A percentile compares a stretch with the other conserved stretches of the same genome.
phyloP scores from a whole-genome alignment of 1,140 invertebrate species.

The Prorops nasuta region DNA sequence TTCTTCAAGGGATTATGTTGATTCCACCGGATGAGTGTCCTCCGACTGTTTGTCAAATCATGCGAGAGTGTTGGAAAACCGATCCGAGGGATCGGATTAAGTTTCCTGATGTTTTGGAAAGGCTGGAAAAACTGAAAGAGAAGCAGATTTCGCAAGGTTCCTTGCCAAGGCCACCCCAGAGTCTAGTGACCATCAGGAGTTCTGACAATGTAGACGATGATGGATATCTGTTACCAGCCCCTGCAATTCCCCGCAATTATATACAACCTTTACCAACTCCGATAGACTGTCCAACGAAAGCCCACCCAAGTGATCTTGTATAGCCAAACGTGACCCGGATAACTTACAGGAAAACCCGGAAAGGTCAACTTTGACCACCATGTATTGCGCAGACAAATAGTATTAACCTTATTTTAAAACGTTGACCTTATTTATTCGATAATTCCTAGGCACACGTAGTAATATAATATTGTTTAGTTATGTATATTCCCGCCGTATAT shows the following conservation, averaged over 20 bases:
- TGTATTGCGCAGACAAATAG: too few species aligned
- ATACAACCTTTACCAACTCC: slow-evolving; percentile 52
- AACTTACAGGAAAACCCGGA: not conserved
- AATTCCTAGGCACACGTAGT: too few species aligned
- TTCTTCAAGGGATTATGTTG: slow-evolving; percentile 81
- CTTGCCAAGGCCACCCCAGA: slow-evolving; percentile 58
- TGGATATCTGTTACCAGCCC: slow-evolving; percentile 62
- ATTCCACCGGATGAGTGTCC: slow-evolving; percentile 81
- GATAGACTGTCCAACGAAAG: not conserved
- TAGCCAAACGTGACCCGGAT: too few species aligned
- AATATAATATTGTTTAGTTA: too few species aligned
- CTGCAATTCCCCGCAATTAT: slow-evolving; percentile 58
- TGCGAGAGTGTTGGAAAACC: slow-evolving; percentile 83
- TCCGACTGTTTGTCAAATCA: slow-evolving; percentile 72
- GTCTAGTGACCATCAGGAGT: slow-evolving; percentile 47
- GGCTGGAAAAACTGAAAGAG: slow-evolving; percentile 59
- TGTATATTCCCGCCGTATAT: too few species aligned
- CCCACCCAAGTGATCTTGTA: too few species aligned
- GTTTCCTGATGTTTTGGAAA: slow-evolving; percentile 72
- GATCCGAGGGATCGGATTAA: slow-evolving; percentile 76
- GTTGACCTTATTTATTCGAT: too few species aligned
- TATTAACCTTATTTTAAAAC: too few species aligned
- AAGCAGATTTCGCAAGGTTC: slow-evolving; percentile 42
- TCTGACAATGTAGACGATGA: slow-evolving; percentile 57
- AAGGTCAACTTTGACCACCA: not conserved